Evolutionary conservation across 2,888 invertebrate species (phyloP), one percentile per base, ranked within the genome.

Genomic region (Mythimna loreyi): DNA sequence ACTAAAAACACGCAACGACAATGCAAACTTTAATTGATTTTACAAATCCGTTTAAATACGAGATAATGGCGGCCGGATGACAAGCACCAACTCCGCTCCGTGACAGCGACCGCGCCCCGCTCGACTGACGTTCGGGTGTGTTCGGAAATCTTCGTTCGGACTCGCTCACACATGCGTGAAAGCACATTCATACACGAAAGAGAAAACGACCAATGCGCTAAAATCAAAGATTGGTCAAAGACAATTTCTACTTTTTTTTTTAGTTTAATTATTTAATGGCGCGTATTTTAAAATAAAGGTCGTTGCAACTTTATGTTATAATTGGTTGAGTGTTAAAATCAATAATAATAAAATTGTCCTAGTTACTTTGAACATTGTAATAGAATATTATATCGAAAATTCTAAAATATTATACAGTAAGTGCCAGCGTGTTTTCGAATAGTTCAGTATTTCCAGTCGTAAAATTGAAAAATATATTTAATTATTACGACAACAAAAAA

Each of bases 51-150:
- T 96, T 94, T 94, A 95, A 82, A 96, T 96, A 96, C 95, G 93
- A 96, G 96, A 96, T 96, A 96, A 96, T 96, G 96, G 96, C 96
- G 96, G 95, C 96, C 94, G 93, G 93, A 94, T 96, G 96, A 96
- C 96, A 95, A 93, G 92, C 95, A 92, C 95, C 96, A 95, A 94
- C 96, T 94, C 92, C 92, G 89, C 93, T 96, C 95, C 95, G 95
- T 96, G 96, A 96, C 96, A 94, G 95, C 96, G 96, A 96, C 96
- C 96, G 96, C 96, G 96, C 96, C 96, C 95, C 96, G 95, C 96
- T 96, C 95, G 94, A 96, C 96, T 96, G 96, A 95, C 93, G 94
- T 93, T 95, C 96, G 95, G 94, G 85, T 87, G 87, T 91, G 90
- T 92, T 95, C 95, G 95, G 94, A 86, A 87, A 88, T 88, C 87